Conservation (phyloP, 2,113 vertebrate genomes). For the Chiloscyllium plagiosum region DNA sequence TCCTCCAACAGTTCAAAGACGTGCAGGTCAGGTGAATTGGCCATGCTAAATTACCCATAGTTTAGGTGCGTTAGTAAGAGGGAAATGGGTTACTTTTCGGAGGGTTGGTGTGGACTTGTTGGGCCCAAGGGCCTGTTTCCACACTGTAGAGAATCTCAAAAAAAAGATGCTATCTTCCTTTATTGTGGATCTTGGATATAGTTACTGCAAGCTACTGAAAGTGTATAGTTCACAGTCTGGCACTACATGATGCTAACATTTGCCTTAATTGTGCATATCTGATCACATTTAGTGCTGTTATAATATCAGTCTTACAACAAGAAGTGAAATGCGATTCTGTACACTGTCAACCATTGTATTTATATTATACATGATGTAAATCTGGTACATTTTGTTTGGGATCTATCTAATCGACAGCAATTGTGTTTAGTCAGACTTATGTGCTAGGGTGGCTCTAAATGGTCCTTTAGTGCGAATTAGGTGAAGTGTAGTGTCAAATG, state of each 20-base stretch:
- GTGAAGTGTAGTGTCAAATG: not conserved
- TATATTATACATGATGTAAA: not conserved
- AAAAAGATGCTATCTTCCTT: too few species aligned
- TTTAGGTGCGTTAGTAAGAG: too few species aligned
- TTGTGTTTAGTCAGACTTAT: not conserved
- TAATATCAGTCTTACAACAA: not conserved
- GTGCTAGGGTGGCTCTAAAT: not conserved
- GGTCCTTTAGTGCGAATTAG: not conserved
- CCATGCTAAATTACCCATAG: too few species aligned
- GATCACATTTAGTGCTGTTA: not conserved
- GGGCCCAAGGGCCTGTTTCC: too few species aligned
- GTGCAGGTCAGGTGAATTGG: too few species aligned
- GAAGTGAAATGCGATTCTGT: not conserved
- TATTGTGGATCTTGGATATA: not conserved
- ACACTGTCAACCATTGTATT: not conserved
- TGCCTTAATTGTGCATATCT: too few species aligned
- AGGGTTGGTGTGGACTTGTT: too few species aligned
- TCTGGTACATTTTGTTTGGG: not conserved
- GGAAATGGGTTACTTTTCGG: too few species aligned
- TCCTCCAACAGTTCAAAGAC: too few species aligned
- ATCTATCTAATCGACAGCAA: not conserved
- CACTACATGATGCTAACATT: not conserved
- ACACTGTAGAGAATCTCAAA: too few species aligned
- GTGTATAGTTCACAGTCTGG: not conserved
- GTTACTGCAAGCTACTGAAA: not conserved